Evolutionary conservation across 1,140 invertebrate genomes (phyloP), one percentile per base, ranked within the genome.

Genomic region (Phthorimaea operculella): DNA sequence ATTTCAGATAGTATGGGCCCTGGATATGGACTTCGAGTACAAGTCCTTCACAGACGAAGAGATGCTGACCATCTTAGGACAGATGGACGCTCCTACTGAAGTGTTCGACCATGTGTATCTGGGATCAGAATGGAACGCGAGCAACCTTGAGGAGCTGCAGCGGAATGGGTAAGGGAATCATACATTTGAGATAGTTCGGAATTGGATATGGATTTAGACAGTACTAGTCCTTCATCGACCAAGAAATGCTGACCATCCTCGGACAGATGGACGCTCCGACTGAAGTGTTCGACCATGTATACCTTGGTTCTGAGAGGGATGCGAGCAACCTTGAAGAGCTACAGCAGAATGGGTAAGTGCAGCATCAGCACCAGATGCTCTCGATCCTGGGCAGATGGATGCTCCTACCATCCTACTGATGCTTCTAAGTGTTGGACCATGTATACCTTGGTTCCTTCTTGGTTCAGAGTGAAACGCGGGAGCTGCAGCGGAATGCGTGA

Each of bases 101-200:
- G 98, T 99, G 70, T 97, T 99, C 72, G 95, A 98, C 66, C 96
- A 98, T 80, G 93, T 99, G 2, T 99, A 98, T 84, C 87, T 99
- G 8, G 98, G 98, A 12, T 98, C 97, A 17, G 98, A 99, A 83
- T 99, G 97, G 97, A 99, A 99, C 84, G 98, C 98, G 1, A 98
- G 96, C 50, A 99, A 99, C 86, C 89, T 98, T 52, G 97, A 99
- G 66, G 97, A 99, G 85, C 87, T 99, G 52, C 92, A 95, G 76
- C 91, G 91, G 59, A 98, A 98, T 88, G 95, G 95, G 96, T 98
- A 86, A 57, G 33, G 33, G 11, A 34, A 7, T 34, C 33, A 34
- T 34, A 11, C 51, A 58, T 54, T 17, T 51, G n/a, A n/a, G n/a
- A n/a, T n/a, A n/a, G n/a, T n/a, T 97, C 18, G 98, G 99, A 83